Evolutionary conservation across 2,113 vertebrate genomes (phyloP).

Genomic region (Paracanthobrama guichenoti): DNA sequence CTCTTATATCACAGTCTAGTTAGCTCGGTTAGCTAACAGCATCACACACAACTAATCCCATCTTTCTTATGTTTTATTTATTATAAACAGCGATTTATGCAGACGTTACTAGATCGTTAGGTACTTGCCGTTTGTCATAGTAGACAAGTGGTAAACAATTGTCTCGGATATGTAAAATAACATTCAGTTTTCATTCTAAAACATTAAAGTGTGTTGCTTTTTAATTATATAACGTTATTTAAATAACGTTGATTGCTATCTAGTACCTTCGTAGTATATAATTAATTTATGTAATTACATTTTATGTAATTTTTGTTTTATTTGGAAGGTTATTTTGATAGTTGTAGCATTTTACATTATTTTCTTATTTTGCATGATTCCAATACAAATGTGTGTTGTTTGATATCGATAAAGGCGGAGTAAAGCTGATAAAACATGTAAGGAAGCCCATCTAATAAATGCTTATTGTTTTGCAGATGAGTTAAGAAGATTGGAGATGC

Average conservation of each 20-base stretch:
- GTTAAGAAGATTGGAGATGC: constrained; percentile 47
- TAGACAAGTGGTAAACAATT: no score
- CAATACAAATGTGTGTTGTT: background rate
- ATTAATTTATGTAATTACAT: no score
- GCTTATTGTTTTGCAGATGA: constrained; percentile 18
- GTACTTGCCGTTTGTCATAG: background rate
- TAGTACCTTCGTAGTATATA: background rate
- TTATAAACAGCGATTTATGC: background rate
- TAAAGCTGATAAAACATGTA: background rate
- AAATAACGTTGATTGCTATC: background rate
- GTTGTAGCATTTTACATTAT: background rate
- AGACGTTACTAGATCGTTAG: background rate
- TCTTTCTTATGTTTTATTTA: background rate
- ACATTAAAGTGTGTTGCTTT: background rate
- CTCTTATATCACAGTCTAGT: background rate
- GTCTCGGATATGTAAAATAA: background rate
- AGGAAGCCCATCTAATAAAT: background rate
- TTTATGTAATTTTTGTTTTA: background rate
- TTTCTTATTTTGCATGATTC: background rate
- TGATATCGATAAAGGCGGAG: background rate
- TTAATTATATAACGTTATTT: background rate
- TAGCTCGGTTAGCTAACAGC: constrained; percentile 16
- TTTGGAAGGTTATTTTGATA: background rate
- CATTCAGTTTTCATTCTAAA: background rate
- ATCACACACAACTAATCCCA: background rate